These are phyloP conservation scores for Camptogramma bilineatum DNA, from an alignment of 2,888 invertebrate species.

Conservation along the genomic window DNA sequence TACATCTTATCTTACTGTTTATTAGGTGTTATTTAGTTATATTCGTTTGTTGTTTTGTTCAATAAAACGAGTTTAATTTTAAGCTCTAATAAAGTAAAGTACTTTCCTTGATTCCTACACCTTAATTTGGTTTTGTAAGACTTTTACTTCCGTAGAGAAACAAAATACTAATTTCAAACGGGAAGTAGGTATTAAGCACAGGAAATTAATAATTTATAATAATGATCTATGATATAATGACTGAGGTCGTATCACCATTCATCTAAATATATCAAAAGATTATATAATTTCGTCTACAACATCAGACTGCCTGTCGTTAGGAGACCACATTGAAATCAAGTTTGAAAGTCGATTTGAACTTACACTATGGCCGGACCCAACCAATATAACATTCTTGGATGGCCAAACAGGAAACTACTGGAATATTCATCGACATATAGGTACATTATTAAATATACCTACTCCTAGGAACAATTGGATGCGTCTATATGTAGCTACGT, in stretches of 20 bases:
- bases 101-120: neutral
- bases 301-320: constrained; percentile 62
- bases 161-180: constrained; percentile 16
- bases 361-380: neutral
- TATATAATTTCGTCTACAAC: constrained; percentile 55
- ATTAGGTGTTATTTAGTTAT: neutral
- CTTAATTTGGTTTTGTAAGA: neutral
- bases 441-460: too few species aligned
- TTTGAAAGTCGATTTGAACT: constrained; percentile 37
- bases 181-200: constrained; percentile 33
- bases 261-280: constrained; percentile 33
- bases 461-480: too few species aligned
- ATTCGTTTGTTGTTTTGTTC: constrained; percentile 2
- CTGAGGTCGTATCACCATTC: constrained; percentile 24
- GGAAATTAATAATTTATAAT: constrained; percentile 39
- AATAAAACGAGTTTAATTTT: neutral
- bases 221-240: constrained; percentile 34
- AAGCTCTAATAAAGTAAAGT: neutral
- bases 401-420: neutral
- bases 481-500: too few species aligned
- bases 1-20: neutral
- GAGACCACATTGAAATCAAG: constrained; percentile 35
- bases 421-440: neutral
- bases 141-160: constrained; percentile 22
- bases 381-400: neutral